These are phyloP conservation scores for Leguminivora glycinivorella DNA, from an alignment of 1,140 invertebrate genomes.

Conservation along the genomic window DNA sequence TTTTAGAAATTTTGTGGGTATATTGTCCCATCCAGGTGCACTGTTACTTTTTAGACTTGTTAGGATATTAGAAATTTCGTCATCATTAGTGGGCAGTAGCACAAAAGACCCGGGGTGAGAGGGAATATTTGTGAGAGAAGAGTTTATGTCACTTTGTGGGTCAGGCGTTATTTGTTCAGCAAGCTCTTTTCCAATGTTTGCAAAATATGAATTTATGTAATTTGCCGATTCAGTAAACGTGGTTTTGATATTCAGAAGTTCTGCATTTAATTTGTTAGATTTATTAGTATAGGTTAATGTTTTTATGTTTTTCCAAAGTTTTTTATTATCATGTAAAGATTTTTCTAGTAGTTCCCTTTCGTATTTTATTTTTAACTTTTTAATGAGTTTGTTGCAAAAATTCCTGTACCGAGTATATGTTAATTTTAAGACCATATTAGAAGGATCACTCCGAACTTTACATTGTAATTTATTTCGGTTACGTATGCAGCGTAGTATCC, in stretches of 20 bases:
- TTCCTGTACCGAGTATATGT: background rate
- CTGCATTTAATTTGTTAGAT: background rate
- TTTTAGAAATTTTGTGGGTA: constrained; percentile 13
- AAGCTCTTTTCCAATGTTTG: background rate
- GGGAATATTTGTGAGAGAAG: background rate
- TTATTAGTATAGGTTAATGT: too few species aligned
- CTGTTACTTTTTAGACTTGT: background rate
- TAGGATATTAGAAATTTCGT: background rate
- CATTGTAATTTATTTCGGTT: background rate
- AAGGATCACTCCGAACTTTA: background rate
- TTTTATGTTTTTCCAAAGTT: background rate
- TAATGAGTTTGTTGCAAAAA: too few species aligned
- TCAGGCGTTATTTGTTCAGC: background rate
- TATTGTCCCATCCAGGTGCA: constrained; percentile 17
- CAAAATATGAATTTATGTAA: background rate
- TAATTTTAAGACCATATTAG: constrained; percentile 11
- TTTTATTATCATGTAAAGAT: background rate
- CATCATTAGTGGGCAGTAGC: background rate
- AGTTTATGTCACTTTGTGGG: too few species aligned
- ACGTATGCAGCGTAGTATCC: too few species aligned
- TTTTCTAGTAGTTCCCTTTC: background rate
- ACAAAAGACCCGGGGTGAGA: background rate
- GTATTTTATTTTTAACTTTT: background rate
- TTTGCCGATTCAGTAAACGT: background rate
- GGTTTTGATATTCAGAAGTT: background rate